Evolutionary conservation across 2,797 vertebrate species (phyloP).

Genomic region (Natrix natrix): DNA sequence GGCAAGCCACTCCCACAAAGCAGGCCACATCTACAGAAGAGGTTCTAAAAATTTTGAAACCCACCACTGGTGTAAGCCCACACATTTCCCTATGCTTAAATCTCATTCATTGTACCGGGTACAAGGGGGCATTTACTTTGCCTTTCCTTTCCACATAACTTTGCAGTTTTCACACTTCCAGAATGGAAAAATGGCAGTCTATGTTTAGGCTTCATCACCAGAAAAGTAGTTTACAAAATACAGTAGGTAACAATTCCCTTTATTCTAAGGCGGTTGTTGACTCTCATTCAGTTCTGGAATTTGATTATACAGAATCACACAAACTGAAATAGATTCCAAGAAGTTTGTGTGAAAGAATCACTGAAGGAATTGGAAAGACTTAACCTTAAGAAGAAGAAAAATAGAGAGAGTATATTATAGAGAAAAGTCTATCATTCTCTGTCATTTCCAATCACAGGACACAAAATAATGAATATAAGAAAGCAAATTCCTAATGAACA

Average conservation of each 20-base stretch:
- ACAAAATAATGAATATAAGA: background rate
- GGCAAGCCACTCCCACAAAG: too few relatives aligned
- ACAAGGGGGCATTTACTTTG: background rate
- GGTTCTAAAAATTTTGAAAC: too few relatives aligned
- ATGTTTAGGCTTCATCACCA: background rate
- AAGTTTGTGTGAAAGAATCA: background rate
- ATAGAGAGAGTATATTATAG: background rate
- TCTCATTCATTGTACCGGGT: background rate
- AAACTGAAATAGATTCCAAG: background rate
- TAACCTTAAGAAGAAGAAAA: background rate
- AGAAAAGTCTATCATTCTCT: background rate
- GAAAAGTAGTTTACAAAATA: background rate
- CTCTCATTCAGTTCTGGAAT: background rate
- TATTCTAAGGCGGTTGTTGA: background rate
- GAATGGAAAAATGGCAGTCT: background rate
- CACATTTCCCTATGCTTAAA: background rate
- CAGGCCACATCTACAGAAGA: too few relatives aligned
- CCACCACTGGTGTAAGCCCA: background rate
- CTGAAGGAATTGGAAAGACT: background rate
- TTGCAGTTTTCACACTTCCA: background rate
- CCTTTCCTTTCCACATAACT: background rate
- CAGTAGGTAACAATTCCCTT: background rate
- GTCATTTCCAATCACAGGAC: background rate
- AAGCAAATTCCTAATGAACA: background rate
- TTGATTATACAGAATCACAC: background rate